Percentiles rank a stretch among this genome's conserved stretches.
phyloP scores from a whole-genome alignment of 2,797 vertebrate genomes.

The Gymnocypris eckloni region DNA sequence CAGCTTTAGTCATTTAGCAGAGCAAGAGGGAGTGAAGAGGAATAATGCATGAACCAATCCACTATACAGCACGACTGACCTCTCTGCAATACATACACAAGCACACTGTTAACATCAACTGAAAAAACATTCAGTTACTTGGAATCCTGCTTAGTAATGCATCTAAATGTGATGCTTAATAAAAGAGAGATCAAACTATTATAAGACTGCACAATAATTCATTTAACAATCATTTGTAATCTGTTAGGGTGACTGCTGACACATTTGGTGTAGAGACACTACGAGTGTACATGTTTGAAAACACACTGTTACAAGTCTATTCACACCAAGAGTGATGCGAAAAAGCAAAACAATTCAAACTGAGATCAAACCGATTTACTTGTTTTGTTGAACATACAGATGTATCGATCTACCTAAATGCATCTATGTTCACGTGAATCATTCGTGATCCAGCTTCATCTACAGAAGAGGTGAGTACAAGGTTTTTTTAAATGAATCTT shows the following conservation, averaged over 20 bases:
- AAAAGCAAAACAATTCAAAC: background rate
- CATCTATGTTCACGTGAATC: too few species aligned
- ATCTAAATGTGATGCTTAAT: constrained; percentile 12
- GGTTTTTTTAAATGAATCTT: too few species aligned
- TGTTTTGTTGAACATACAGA: background rate
- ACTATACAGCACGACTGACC: constrained; percentile 40
- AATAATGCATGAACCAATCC: constrained; percentile 55
- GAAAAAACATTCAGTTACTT: constrained; percentile 53
- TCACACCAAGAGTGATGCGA: background rate
- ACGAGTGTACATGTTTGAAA: background rate
- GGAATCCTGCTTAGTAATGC: constrained; percentile 34
- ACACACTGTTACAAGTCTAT: background rate
- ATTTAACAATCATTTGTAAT: constrained; percentile 3
- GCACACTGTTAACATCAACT: constrained; percentile 44
- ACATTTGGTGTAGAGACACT: constrained; percentile 13
- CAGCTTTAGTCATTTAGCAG: constrained; percentile 74
- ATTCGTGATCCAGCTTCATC: too few species aligned
- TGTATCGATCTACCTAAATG: too few species aligned
- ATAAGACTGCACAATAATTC: constrained; percentile 28
- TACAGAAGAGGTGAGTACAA: too few species aligned
- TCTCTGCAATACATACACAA: constrained; percentile 30
- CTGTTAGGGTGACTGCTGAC: background rate
- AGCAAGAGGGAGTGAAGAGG: constrained; percentile 43
- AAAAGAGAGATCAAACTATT: constrained; percentile 32
- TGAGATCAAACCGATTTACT: background rate